Percentiles rank a stretch among this genome's conserved stretches.
Evolutionary conservation across 2,113 vertebrate genomes (phyloP).

Genomic region (Pachycephala philippinensis): DNA sequence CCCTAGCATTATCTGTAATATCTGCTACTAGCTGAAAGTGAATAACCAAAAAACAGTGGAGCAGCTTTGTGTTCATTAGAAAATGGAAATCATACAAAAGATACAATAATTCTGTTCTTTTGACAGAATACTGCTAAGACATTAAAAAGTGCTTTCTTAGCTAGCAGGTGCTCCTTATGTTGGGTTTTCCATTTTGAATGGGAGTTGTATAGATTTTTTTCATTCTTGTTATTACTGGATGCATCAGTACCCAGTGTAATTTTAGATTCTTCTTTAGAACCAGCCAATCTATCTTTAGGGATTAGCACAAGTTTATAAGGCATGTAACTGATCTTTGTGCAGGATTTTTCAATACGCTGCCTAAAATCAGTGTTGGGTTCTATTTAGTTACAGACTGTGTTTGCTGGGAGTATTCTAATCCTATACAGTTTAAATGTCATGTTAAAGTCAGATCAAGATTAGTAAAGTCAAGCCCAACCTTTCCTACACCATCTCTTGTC

Average conservation of each 20-base stretch:
- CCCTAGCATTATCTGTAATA: not conserved
- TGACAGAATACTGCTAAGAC: not conserved
- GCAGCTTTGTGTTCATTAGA: not conserved
- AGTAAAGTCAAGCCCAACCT: not conserved
- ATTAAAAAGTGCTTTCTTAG: not conserved
- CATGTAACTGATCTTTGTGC: not conserved
- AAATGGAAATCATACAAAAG: not conserved
- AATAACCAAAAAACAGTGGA: not conserved
- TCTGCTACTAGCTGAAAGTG: not conserved
- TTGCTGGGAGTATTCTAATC: not conserved
- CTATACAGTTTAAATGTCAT: fast-evolving
- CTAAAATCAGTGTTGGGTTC: not conserved
- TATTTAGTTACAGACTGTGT: fast-evolving
- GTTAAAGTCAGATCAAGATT: not conserved
- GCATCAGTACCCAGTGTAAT: not conserved
- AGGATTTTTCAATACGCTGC: not conserved
- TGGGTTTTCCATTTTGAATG: not conserved
- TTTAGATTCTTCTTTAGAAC: not conserved
- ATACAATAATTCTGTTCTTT: not conserved
- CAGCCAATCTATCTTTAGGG: not conserved
- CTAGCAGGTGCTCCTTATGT: not conserved
- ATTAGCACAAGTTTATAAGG: not conserved
- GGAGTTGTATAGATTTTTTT: not conserved
- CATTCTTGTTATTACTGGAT: not conserved
- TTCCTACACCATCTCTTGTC: not conserved